Evolutionary conservation across 2,797 vertebrate species (phyloP), one percentile per base, ranked within the genome.

Genomic region (Tenualosa ilisha): DNA sequence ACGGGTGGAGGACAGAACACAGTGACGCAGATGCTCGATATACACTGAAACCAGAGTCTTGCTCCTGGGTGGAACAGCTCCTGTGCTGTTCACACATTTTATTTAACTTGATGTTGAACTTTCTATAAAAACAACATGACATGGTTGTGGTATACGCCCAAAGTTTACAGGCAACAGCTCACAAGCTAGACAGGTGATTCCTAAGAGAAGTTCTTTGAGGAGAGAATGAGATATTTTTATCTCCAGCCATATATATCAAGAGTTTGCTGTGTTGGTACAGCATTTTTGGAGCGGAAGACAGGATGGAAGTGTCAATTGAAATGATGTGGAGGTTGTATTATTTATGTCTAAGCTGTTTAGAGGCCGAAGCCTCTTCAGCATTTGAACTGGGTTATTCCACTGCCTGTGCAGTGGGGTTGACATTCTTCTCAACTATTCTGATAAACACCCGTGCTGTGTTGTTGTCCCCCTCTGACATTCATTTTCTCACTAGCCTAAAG

Each of bases 331-430:
- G 83, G 31, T 46, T 79, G 84, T 82, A 75, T 65, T 82, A 82
- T 81, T 22, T 72, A 83, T 24, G 84, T 85, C 82, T 83, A 75
- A 83, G 81, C 81, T 84, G 59, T 83, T 86, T 86, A 86, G 83
- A 65, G 72, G 72, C 72, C 72, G 26, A 6, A 79, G 6, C 40
- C 40, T 79, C 72, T 9, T 12, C 40, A 17, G 40, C 31, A 90
- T 85, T 86, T 24, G 46, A 86, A 87, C 84, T 88, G 84, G 87
- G 88, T 85, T 89, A 90, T 90, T 90, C 88, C 84, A 90, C 86
- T 84, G 53, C 3, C 82, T 84, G 88, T 87, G 83, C 84, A 88
- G 84, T 87, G 81, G 84, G 86, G 87, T 84, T 89, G 88, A 91
- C 89, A 91, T 83, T 84, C 61, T 81, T 81, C 82, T 82, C 54